Evolutionary conservation across 1,140 invertebrate species (phyloP).

Genomic region (Diabrotica virgifera): DNA sequence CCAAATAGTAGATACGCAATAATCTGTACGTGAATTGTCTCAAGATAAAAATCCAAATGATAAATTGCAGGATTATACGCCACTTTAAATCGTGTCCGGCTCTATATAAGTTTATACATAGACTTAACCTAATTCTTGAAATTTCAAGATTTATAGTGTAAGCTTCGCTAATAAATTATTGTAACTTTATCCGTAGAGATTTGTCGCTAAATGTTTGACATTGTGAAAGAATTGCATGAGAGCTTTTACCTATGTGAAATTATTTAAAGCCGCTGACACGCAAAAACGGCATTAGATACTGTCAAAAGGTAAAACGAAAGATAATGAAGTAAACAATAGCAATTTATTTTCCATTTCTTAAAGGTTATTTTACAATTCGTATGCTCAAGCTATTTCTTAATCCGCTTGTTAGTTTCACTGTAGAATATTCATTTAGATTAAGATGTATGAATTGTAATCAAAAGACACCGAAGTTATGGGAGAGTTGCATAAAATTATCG

Average conservation of each 20-base stretch:
- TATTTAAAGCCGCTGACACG: slow-evolving; percentile 25
- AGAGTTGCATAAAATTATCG: neutral
- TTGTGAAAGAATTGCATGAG: slow-evolving; percentile 26
- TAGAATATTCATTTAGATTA: neutral
- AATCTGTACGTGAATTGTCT: neutral
- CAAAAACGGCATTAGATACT: slow-evolving; percentile 31
- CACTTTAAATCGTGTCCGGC: neutral
- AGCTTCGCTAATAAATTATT: slow-evolving; percentile 5
- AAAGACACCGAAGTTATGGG: neutral
- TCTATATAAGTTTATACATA: neutral
- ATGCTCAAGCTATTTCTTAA: neutral
- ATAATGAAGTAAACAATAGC: slow-evolving; percentile 26
- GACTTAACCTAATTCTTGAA: neutral
- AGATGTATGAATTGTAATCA: neutral
- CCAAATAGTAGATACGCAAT: neutral
- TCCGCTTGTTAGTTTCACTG: neutral
- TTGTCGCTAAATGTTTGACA: slow-evolving; percentile 20
- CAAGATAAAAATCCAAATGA: neutral
- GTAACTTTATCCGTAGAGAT: slow-evolving; percentile 1
- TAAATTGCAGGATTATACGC: neutral
- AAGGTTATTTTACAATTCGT: neutral
- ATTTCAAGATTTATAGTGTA: neutral
- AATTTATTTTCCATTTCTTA: slow-evolving; percentile 23
- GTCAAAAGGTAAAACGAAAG: slow-evolving; percentile 20
- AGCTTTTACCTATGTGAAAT: slow-evolving; percentile 25